These are phyloP conservation scores for Sigmodon hispidus DNA, from an alignment of 2,113 vertebrate genomes.

Conservation along the genomic window DNA sequence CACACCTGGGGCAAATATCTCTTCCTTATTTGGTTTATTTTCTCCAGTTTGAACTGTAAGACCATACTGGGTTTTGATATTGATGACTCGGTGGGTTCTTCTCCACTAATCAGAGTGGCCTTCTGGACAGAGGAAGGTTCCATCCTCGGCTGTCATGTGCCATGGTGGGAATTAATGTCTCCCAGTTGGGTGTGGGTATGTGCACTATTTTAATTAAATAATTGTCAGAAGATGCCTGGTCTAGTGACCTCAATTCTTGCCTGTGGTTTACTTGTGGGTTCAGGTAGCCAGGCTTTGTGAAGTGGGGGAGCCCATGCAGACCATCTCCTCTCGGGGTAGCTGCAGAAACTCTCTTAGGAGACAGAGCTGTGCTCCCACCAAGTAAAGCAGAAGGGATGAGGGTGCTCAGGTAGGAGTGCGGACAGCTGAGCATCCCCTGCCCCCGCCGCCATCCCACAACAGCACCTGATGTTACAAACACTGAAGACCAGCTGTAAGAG, in stretches of 20 bases:
- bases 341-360: background rate
- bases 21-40: background rate
- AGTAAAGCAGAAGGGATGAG: background rate
- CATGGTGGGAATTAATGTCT: background rate
- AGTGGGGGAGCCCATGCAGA: too few species aligned
- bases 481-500: background rate
- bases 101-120: background rate
- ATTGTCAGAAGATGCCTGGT: background rate
- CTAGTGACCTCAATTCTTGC: background rate
- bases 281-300: background rate
- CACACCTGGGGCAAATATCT: background rate
- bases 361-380: rapidly evolving
- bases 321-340: background rate
- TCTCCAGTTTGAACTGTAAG: background rate
- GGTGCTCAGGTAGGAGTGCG: background rate
- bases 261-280: background rate
- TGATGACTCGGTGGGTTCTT: background rate
- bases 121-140: background rate
- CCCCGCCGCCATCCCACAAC: background rate
- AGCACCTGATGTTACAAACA: too few species aligned
- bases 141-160: background rate
- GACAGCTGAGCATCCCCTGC: background rate
- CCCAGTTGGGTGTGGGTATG: background rate
- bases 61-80: background rate
- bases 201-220: background rate